Evolutionary conservation across 2,888 invertebrate genomes (phyloP), one percentile per base, ranked within the genome.

Genomic region (Nemurella pictetii): DNA sequence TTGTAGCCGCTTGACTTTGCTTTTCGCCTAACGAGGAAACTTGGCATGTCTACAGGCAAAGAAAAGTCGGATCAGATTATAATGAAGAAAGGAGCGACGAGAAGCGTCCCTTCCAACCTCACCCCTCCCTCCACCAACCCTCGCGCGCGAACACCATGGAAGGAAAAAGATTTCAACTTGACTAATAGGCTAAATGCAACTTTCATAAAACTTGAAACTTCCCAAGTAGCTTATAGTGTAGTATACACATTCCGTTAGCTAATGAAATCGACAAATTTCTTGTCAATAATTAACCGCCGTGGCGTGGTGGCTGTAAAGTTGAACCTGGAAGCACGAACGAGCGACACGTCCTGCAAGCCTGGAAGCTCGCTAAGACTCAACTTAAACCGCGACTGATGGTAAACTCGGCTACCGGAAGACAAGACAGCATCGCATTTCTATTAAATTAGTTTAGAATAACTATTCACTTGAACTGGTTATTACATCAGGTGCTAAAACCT

Each of bases 61-160:
- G 82, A 55, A 72, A 72, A 82, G 55, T 80, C 20, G 82, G 36
- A 82, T 55, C 82, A 72, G 82, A 36, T 82, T 55, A 82, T 82
- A 82, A 82, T 82, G 82, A 82, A 55, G 82, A 82, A 82, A 82
- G 55, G 26, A 82, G 82, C 55, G 29, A 29, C 26, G 55, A 20
- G 28, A 15, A n/a, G 26, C 20, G 82, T n/a, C n/a, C n/a, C n/a
- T n/a, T n/a, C n/a, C n/a, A n/a, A n/a, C n/a, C n/a, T n/a, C n/a
- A n/a, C n/a, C n/a, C n/a, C n/a, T n/a, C n/a, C n/a, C n/a, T n/a
- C n/a, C n/a, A n/a, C n/a, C n/a, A n/a, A n/a, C n/a, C n/a, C n/a
- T n/a, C n/a, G n/a, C n/a, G n/a, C n/a, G n/a, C n/a, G n/a, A n/a
- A n/a, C n/a, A n/a, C n/a, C n/a, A n/a, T n/a, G n/a, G 29, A 82